Conservation (phyloP, 2,797 vertebrate species). For the Tympanoctomys barrerae region DNA sequence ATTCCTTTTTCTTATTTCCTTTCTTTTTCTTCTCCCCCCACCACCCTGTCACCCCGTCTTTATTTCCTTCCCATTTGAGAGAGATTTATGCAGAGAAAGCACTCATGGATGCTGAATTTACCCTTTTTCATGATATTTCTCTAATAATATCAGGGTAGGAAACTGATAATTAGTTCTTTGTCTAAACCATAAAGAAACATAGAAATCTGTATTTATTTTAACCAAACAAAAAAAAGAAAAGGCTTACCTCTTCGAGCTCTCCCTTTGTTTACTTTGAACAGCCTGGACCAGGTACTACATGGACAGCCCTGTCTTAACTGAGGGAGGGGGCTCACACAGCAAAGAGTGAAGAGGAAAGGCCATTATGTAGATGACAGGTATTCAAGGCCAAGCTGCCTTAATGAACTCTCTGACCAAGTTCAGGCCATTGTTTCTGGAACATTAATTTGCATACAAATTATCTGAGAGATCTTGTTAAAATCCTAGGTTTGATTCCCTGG, state of each 20-base stretch:
- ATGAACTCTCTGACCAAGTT: background rate
- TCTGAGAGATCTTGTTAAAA: slow-evolving; percentile 3
- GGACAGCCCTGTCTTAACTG: background rate
- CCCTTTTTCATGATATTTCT: background rate
- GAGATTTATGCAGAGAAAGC: background rate
- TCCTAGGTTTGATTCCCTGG: background rate
- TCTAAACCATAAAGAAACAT: background rate
- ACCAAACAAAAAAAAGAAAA: background rate
- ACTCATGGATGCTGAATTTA: background rate
- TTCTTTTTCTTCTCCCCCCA: background rate
- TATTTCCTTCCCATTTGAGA: background rate
- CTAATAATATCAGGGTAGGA: background rate
- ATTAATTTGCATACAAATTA: slow-evolving; percentile 47
- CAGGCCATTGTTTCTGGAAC: background rate
- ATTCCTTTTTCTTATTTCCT: background rate
- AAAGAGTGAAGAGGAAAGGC: background rate
- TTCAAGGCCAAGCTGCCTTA: background rate
- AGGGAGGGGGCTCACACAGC: background rate
- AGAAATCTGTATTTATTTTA: background rate
- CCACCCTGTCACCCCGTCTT: background rate
- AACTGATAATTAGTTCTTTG: background rate
- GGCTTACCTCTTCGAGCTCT: background rate
- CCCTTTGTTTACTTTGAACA: background rate
- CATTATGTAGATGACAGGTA: background rate
- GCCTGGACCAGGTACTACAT: background rate